These are phyloP conservation scores for Polydrusus cervinus DNA, from an alignment of 2,888 invertebrate species.

Conservation along the genomic window DNA sequence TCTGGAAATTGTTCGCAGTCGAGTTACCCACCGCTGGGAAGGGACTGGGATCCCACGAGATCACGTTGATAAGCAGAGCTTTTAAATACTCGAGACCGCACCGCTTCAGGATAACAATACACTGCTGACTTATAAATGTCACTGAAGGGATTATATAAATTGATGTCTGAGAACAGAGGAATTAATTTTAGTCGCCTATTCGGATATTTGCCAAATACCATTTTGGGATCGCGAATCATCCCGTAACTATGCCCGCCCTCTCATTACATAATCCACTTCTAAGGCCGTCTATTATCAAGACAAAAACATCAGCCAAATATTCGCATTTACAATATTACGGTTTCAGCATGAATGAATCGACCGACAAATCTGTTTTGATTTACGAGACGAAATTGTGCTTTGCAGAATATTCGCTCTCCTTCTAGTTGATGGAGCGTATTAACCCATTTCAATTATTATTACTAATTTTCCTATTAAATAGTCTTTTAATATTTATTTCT, in stretches of 20 bases:
- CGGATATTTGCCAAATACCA: conserved; percentile 70
- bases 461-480: conserved; percentile 29
- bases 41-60: conserved; percentile 64
- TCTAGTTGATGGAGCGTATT: conserved; percentile 46
- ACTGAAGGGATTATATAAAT: conserved; percentile 70
- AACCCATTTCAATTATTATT: conserved; percentile 45
- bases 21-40: conserved; percentile 45
- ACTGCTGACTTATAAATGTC: conserved; percentile 72
- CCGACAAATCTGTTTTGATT: conserved; percentile 55
- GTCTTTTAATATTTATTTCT: conserved; percentile 13
- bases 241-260: conserved; percentile 59
- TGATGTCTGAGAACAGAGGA: conserved; percentile 70
- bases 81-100: conserved; percentile 70
- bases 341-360: conserved; percentile 56
- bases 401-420: conserved; percentile 42
- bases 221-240: conserved; percentile 63
- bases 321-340: conserved; percentile 61
- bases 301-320: conserved; percentile 63
- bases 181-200: conserved; percentile 70
- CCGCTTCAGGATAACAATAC: conserved; percentile 71
- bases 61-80: conserved; percentile 69
- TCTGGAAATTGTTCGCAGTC: conserved; percentile 49
- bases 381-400: conserved; percentile 48
- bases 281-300: conserved; percentile 60
- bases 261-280: conserved; percentile 62